phyloP scores from a whole-genome alignment of 2,888 invertebrate genomes.

The Adelognathus sp. region DNA sequence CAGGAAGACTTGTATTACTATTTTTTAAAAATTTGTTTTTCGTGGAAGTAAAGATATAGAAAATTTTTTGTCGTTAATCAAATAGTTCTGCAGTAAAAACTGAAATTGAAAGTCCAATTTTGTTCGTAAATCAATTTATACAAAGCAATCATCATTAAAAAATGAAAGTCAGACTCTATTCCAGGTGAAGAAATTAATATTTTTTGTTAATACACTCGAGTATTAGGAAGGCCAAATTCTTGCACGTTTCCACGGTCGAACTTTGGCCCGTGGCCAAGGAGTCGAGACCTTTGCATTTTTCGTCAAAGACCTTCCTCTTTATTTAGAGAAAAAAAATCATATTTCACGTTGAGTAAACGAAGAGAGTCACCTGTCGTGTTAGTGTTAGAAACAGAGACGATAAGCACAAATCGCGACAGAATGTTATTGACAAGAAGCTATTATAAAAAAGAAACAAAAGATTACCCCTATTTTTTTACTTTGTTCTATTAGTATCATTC shows the following conservation, averaged over 20 bases:
- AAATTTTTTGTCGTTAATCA: not conserved
- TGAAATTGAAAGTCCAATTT: no score
- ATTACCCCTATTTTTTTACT: not conserved
- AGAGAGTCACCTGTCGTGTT: slow-evolving; percentile 4
- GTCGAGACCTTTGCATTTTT: slow-evolving; percentile 1
- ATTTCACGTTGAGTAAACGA: not conserved
- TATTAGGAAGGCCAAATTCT: not conserved
- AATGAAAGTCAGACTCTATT: not conserved
- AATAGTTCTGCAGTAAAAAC: no score
- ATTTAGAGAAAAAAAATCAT: not conserved
- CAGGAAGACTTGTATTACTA: not conserved
- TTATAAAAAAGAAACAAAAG: not conserved
- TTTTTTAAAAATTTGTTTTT: not conserved
- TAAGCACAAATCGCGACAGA: slow-evolving; percentile 18
- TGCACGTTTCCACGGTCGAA: not conserved
- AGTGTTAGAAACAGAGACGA: slow-evolving; percentile 11
- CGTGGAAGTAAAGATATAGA: not conserved
- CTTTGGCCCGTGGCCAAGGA: slow-evolving; percentile 12
- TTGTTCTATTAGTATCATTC: no score
- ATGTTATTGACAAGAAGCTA: slow-evolving; percentile 32
- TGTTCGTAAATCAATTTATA: not conserved
- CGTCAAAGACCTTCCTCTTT: not conserved
- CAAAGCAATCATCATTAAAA: not conserved
- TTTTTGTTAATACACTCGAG: not conserved
- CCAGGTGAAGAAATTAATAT: not conserved